Evolutionary conservation across 2,797 vertebrate species (phyloP).

Genomic region (Anolis apletophallus): DNA sequence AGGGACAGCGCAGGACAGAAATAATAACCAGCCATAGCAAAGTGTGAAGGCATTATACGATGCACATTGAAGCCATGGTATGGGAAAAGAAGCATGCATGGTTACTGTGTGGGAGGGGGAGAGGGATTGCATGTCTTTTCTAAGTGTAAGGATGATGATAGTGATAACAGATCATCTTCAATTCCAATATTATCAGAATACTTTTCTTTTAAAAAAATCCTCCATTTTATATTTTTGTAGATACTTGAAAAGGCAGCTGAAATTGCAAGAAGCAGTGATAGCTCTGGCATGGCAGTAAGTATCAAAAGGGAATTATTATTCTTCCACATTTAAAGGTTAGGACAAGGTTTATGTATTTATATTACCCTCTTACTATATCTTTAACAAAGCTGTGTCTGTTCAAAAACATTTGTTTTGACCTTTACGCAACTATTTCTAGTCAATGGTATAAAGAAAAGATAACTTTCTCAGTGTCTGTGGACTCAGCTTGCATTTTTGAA

Average conservation of each 20-base stretch:
- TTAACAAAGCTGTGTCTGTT: background rate
- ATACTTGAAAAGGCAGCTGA: slow-evolving; percentile 98
- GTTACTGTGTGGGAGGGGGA: background rate
- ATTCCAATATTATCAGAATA: background rate
- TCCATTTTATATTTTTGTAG: slow-evolving; percentile 73
- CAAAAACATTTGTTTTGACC: background rate
- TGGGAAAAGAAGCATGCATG: background rate
- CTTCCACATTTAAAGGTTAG: slow-evolving; percentile 1
- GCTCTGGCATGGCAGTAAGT: slow-evolving; percentile 85
- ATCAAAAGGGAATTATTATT: slow-evolving; percentile 35
- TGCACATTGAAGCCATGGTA: background rate
- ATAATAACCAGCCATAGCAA: background rate
- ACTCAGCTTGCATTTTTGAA: background rate
- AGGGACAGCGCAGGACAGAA: no score
- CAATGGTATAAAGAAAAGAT: no score
- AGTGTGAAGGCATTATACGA: background rate
- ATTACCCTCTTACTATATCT: background rate
- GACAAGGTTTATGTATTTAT: background rate
- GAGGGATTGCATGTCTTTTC: background rate
- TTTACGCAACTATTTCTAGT: background rate
- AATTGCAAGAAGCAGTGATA: slow-evolving; percentile 87
- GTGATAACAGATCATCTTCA: background rate
- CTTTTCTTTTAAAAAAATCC: background rate
- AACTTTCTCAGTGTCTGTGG: no score
- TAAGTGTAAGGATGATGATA: background rate